A percentile compares a stretch with the other conserved stretches of the same genome.
These are phyloP conservation scores for Betta splendens DNA, from an alignment of 2,797 vertebrate species.

Conservation along the genomic window DNA sequence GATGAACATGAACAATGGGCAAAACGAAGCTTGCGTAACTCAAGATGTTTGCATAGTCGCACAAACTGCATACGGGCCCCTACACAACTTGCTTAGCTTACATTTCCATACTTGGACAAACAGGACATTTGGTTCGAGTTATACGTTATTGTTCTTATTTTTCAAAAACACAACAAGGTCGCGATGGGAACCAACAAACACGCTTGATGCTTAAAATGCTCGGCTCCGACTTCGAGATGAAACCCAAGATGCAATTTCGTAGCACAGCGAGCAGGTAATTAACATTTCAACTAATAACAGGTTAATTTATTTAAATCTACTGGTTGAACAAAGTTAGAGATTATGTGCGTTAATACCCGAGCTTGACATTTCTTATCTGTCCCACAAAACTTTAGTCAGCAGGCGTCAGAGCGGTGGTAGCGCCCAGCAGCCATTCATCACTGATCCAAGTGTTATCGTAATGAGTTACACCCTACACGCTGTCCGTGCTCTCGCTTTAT, in stretches of 20 bases:
- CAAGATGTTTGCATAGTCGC: too few relatives aligned
- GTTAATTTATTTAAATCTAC: conserved; percentile 3
- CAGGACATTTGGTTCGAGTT: neutral
- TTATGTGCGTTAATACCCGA: neutral
- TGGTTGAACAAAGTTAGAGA: neutral
- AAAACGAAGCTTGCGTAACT: too few relatives aligned
- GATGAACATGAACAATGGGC: too few relatives aligned
- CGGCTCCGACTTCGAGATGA: neutral
- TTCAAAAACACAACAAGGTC: too few relatives aligned
- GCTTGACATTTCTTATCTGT: neutral
- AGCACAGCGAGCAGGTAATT: conserved; percentile 9
- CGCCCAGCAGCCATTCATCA: conserved; percentile 25
- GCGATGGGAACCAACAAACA: neutral
- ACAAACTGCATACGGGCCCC: too few relatives aligned
- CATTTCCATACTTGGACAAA: neutral
- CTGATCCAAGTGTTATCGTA: conserved; percentile 69
- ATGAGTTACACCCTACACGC: conserved; percentile 37
- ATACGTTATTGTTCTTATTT: neutral
- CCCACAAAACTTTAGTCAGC: neutral
- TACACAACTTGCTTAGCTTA: too few relatives aligned
- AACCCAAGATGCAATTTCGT: conserved; percentile 8
- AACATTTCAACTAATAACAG: conserved; percentile 12
- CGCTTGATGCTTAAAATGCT: neutral
- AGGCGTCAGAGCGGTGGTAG: conserved; percentile 1
- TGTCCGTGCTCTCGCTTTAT: conserved; percentile 55